These are phyloP conservation scores for Drosophila conformis DNA, from an alignment of 2,888 invertebrate species.

Conservation along the genomic window DNA sequence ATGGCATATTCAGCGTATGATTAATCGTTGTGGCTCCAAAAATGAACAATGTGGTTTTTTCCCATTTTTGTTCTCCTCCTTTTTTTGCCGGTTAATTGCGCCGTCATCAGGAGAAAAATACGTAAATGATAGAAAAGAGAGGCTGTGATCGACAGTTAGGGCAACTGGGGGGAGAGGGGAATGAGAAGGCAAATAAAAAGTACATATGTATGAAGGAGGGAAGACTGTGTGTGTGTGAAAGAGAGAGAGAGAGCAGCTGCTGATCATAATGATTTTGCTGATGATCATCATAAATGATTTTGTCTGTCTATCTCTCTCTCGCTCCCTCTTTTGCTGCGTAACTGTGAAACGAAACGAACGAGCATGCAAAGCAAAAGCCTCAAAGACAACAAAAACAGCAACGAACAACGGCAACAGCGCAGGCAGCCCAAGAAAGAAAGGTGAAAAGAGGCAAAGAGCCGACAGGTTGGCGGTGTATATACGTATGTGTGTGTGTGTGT, in stretches of 20 bases:
- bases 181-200: conserved; percentile 6
- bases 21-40: conserved; percentile 31
- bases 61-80: not conserved
- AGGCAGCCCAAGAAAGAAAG: conserved; percentile 63
- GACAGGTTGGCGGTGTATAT: conserved; percentile 32
- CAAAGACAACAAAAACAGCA: conserved; percentile 13
- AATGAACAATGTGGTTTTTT: conserved; percentile 9
- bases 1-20: conserved; percentile 27
- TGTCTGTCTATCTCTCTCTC: not conserved
- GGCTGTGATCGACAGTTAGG: not conserved
- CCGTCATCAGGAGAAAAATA: conserved; percentile 6
- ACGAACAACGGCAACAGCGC: conserved; percentile 13
- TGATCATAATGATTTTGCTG: conserved; percentile 6
- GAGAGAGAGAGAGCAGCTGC: conserved; percentile 1
- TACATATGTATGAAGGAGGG: not conserved
- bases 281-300: conserved; percentile 35
- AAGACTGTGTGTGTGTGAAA: not conserved
- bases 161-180: not conserved
- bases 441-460: conserved; percentile 71
- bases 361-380: conserved; percentile 47
- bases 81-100: conserved; percentile 39
- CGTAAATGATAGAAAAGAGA: conserved; percentile 1
- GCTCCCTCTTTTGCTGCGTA: not conserved
- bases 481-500: not conserved
- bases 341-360: conserved; percentile 43